Evolutionary conservation across 1,140 invertebrate genomes (phyloP).

Genomic region (Homarus americanus): DNA sequence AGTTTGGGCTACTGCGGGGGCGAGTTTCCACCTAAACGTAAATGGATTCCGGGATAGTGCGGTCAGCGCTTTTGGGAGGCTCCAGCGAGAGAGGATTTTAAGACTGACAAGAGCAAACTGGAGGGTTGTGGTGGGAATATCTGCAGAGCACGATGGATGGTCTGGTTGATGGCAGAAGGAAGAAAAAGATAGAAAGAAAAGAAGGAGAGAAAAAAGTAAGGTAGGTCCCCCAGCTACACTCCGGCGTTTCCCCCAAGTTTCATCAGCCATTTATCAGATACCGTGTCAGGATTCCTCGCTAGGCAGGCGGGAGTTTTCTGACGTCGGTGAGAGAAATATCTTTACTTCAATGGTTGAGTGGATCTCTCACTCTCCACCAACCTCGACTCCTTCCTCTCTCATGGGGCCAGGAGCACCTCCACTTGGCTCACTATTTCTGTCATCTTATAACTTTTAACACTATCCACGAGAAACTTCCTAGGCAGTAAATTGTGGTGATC

Average conservation of each 20-base stretch:
- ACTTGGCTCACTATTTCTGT: no score
- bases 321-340: not conserved
- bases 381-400: no score
- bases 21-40: constrained; percentile 11
- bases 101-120: not conserved
- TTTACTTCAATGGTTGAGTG: not conserved
- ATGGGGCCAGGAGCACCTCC: no score
- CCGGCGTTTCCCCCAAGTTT: not conserved
- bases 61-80: constrained; percentile 5
- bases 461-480: no score
- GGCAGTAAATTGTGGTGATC: no score
- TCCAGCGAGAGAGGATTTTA: not conserved
- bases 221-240: not conserved
- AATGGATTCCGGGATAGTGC: constrained; percentile 8
- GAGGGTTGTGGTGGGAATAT: constrained; percentile 1
- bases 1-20: constrained; percentile 11
- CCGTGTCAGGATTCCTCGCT: not conserved
- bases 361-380: not conserved
- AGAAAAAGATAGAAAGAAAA: no score
- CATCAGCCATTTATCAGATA: not conserved
- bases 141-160: not conserved
- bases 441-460: no score
- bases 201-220: no score
- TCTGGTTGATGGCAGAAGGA: not conserved
- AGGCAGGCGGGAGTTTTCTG: not conserved